Conservation (phyloP, 2,113 vertebrate species). For the Phaethornis superciliosus region DNA sequence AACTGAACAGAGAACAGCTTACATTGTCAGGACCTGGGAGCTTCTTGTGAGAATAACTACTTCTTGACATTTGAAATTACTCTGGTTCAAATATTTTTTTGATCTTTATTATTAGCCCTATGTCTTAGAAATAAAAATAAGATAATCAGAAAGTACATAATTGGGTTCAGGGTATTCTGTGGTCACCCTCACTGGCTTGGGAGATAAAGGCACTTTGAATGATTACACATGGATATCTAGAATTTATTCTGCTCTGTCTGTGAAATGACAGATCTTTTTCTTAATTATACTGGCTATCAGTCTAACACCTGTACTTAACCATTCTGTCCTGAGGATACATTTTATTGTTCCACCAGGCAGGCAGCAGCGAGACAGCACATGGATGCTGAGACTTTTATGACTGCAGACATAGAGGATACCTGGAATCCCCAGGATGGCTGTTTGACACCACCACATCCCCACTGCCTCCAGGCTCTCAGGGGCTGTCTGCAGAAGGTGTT, state of each 20-base stretch:
- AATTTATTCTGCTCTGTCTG: conserved; percentile 60
- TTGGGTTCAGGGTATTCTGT: conserved; percentile 59
- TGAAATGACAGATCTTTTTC: conserved; percentile 66
- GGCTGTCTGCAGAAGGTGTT: fast-evolving
- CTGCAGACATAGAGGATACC: fast-evolving
- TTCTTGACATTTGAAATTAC: conserved; percentile 66
- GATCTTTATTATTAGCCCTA: conserved; percentile 54
- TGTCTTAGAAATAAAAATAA: conserved; percentile 63
- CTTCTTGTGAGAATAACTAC: conserved; percentile 49
- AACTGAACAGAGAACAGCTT: conserved; percentile 51
- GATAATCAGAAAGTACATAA: conserved; percentile 47
- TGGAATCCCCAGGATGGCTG: fast-evolving
- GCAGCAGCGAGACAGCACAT: background rate
- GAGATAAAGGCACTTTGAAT: conserved; percentile 50
- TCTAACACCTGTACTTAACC: conserved; percentile 61
- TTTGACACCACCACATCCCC: fast-evolving
- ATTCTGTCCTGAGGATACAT: conserved; percentile 14
- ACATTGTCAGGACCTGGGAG: conserved; percentile 12
- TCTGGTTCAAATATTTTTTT: conserved; percentile 60
- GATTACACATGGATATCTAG: conserved; percentile 40
- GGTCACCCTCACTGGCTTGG: conserved; percentile 25
- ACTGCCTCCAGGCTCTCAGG: background rate
- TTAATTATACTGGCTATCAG: conserved; percentile 64
- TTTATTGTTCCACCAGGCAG: conserved; percentile 5
- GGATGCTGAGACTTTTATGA: background rate